phyloP scores from a whole-genome alignment of 2,113 vertebrate species.

The Channa argus region DNA sequence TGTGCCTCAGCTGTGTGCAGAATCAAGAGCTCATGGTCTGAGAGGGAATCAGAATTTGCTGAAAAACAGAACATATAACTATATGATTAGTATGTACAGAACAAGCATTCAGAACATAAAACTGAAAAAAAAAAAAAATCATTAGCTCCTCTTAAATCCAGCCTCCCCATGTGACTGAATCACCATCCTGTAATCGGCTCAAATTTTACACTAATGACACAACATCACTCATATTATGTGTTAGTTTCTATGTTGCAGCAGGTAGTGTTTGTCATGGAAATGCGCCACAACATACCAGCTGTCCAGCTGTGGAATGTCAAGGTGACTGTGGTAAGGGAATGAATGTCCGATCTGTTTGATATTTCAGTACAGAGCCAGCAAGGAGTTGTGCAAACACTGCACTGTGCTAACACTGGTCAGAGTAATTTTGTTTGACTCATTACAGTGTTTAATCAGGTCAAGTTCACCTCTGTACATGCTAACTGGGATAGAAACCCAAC shows the following conservation, averaged over 20 bases:
- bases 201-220: conserved; percentile 42
- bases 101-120: conserved; percentile 20
- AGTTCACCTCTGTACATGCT: conserved; percentile 62
- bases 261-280: conserved; percentile 56
- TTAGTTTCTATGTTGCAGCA: conserved; percentile 35
- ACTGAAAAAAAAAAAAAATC: conserved; percentile 12
- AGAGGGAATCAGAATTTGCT: conserved; percentile 38
- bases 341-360: conserved; percentile 71
- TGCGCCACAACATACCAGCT: conserved; percentile 58
- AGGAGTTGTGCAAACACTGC: conserved; percentile 68
- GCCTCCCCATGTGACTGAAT: conserved; percentile 12
- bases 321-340: conserved; percentile 68
- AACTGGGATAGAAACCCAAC: conserved; percentile 54
- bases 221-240: conserved; percentile 48
- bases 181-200: conserved; percentile 28
- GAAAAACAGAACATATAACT: conserved; percentile 33
- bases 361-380: conserved; percentile 54
- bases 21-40: conserved; percentile 71
- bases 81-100: conserved; percentile 12
- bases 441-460: conserved; percentile 77
- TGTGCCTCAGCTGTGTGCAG: conserved; percentile 77
- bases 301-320: conserved; percentile 63
- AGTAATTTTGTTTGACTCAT: conserved; percentile 78
- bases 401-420: conserved; percentile 70
- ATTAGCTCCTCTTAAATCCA: conserved; percentile 26